Conservation (phyloP, 2,797 vertebrate species). For the Eidolon dupreanum region DNA sequence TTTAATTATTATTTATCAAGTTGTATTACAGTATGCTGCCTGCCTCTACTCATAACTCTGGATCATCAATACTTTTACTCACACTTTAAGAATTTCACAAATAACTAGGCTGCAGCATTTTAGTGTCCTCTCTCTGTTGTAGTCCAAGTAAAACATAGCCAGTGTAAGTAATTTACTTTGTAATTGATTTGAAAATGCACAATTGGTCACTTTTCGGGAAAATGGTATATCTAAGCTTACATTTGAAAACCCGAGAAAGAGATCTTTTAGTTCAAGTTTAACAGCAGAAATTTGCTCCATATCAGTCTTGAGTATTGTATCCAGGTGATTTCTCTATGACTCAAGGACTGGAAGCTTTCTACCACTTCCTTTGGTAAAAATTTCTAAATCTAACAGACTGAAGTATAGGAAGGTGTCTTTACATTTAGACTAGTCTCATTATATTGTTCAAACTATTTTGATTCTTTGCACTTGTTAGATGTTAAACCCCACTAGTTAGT, state of each 20-base stretch:
- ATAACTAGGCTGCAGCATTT: not conserved
- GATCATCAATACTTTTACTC: slow-evolving; percentile 22
- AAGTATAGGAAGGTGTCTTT: slow-evolving; percentile 73
- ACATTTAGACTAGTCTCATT: slow-evolving; percentile 66
- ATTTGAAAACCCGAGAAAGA: slow-evolving; percentile 72
- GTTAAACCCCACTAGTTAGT: not conserved
- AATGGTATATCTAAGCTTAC: slow-evolving; percentile 65
- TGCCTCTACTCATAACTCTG: slow-evolving; percentile 21
- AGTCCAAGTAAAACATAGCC: slow-evolving; percentile 53
- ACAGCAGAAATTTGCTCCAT: slow-evolving; percentile 63
- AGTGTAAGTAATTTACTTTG: slow-evolving; percentile 41
- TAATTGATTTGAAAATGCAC: slow-evolving; percentile 79
- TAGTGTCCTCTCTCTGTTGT: slow-evolving; percentile 19
- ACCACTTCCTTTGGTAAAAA: slow-evolving; percentile 68
- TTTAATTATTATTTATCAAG: slow-evolving; percentile 24
- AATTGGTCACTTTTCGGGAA: slow-evolving; percentile 63
- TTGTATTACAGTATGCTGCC: slow-evolving; percentile 20
- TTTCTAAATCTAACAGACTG: slow-evolving; percentile 70
- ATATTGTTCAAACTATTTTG: not conserved
- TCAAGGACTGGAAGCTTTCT: slow-evolving; percentile 67
- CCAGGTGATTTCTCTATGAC: slow-evolving; percentile 72
- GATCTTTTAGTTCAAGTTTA: slow-evolving; percentile 70
- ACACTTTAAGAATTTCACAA: slow-evolving; percentile 58
- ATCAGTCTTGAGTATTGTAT: slow-evolving; percentile 71
- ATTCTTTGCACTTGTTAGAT: not conserved